Conservation (phyloP, 92 coral and sea anemone genomes). For the Zoanthus gigantus region DNA sequence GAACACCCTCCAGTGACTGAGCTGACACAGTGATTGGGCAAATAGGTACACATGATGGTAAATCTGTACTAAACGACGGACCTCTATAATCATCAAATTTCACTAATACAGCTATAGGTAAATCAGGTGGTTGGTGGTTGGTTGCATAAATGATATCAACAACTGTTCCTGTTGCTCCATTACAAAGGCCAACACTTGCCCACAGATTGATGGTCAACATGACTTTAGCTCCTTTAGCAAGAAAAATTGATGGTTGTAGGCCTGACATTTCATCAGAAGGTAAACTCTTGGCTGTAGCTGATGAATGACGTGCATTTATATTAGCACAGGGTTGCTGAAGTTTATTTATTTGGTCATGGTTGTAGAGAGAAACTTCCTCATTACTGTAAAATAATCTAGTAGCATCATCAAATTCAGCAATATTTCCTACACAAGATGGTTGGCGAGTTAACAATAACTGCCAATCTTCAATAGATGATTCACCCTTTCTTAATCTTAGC, state of each 20-base stretch:
- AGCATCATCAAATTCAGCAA: too few species aligned
- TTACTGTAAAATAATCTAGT: too few species aligned
- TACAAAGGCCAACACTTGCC: not conserved
- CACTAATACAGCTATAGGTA: not conserved
- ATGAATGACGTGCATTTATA: not conserved
- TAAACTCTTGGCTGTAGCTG: constrained; percentile 2
- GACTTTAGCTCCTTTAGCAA: constrained; percentile 8
- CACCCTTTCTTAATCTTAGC: constrained; percentile 54
- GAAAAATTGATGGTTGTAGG: not conserved
- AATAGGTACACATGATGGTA: not conserved
- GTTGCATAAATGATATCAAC: constrained; percentile 19
- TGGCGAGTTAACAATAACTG: too few species aligned
- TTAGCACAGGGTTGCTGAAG: constrained; percentile 5
- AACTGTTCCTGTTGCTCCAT: not conserved
- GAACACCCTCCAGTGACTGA: not conserved
- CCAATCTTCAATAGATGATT: too few species aligned
- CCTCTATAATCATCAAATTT: constrained; percentile 5
- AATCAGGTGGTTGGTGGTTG: not conserved
- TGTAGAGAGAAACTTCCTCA: too few species aligned
- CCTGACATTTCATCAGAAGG: constrained; percentile 16
- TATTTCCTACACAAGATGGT: too few species aligned
- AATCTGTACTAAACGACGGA: not conserved
- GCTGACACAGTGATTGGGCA: not conserved
- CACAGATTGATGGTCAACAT: not conserved
- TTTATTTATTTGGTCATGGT: too few species aligned